Conservation (phyloP, 2,113 vertebrate species). For the Eublepharis macularius region DNA sequence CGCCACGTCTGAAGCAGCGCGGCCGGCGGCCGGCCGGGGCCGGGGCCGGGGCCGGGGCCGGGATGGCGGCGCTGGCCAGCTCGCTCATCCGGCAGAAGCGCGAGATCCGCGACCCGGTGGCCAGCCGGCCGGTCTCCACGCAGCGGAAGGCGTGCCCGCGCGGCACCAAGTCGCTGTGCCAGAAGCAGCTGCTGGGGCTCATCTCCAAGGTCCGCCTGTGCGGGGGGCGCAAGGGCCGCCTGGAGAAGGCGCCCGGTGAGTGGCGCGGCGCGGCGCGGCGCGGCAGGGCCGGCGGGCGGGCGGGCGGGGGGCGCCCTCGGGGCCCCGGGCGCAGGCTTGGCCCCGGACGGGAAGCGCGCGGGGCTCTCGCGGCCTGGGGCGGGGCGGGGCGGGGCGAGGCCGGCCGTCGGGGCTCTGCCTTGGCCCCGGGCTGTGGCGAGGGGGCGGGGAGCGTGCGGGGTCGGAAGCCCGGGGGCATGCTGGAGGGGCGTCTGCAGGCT, state of each 20-base stretch:
- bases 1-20: slow-evolving; percentile 1
- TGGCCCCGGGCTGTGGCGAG: too few species aligned
- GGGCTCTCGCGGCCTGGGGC: too few species aligned
- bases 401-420: too few species aligned
- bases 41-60: slow-evolving; percentile 48
- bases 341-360: too few species aligned
- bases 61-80: slow-evolving; percentile 90
- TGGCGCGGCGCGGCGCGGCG: slow-evolving; percentile 12
- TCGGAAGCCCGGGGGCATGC: neutral
- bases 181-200: slow-evolving; percentile 89
- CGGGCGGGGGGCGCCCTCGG: fast-evolving
- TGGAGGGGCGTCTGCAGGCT: neutral
- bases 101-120: slow-evolving; percentile 86
- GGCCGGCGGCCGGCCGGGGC: neutral
- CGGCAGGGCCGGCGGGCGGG: too few species aligned
- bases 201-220: slow-evolving; percentile 91
- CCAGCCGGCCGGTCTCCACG: slow-evolving; percentile 82
- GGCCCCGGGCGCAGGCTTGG: too few species aligned
- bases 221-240: slow-evolving; percentile 80
- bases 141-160: slow-evolving; percentile 88
- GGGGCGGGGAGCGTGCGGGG: too few species aligned
- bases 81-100: slow-evolving; percentile 88
- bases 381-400: too few species aligned
- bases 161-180: slow-evolving; percentile 90
- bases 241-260: slow-evolving; percentile 85